Percentiles rank a stretch among this genome's conserved stretches.
These are phyloP conservation scores for Bradynema listronoti DNA, from an alignment of 1,140 invertebrate species.

Conservation along the genomic window DNA sequence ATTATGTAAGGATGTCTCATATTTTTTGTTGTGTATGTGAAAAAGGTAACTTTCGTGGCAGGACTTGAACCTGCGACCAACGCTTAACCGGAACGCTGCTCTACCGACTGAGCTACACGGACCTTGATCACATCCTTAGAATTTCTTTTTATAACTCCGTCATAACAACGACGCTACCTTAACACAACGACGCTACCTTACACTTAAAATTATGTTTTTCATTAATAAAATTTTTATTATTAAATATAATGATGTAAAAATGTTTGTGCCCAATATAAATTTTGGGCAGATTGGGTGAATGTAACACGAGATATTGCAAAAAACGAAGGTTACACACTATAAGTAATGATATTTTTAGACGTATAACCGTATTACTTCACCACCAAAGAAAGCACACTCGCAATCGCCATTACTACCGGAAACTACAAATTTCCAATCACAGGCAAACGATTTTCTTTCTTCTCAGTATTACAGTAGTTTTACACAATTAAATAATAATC, in stretches of 20 bases:
- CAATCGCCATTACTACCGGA: constrained; percentile 44
- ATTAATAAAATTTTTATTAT: neutral
- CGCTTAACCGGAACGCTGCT: neutral
- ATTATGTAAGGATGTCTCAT: too few species aligned
- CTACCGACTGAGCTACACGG: too few species aligned
- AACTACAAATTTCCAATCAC: constrained; percentile 11
- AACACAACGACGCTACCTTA: too few species aligned
- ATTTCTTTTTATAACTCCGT: too few species aligned
- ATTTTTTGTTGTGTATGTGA: too few species aligned
- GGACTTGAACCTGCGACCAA: neutral
- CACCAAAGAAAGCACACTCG: constrained; percentile 44
- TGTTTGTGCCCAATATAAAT: neutral
- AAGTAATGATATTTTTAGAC: constrained; percentile 5
- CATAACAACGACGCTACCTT: too few species aligned
- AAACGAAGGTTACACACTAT: neutral
- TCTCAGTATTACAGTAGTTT: neutral
- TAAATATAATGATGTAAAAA: constrained; percentile 1
- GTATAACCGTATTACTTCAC: constrained; percentile 17
- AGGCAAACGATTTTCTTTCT: constrained; percentile 15
- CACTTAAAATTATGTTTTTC: constrained; percentile 1
- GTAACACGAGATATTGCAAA: neutral
- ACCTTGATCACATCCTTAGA: too few species aligned
- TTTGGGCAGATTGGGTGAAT: neutral
- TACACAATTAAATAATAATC: neutral
- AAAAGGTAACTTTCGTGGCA: too few species aligned